Base-by-base conservation (phyloP, 2,797 vertebrate genomes). In the Capromys pilorides region DNA sequence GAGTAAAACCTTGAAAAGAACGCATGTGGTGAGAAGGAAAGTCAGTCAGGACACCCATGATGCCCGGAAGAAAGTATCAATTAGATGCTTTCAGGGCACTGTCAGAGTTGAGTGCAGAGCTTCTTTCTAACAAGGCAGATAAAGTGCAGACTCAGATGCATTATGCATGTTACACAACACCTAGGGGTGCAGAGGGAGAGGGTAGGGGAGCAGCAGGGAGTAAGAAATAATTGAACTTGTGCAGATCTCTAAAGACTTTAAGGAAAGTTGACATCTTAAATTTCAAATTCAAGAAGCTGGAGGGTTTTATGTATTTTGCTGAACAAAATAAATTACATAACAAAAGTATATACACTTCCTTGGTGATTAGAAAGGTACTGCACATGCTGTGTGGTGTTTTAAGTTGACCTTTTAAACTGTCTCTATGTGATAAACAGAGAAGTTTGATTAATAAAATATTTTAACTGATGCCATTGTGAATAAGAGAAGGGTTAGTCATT, bases 281-380 rank as follows among this genome's bases (percentile, higher is more conserved):
- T 93, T 91, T 97, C n/a, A 83, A 90, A 94, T 91, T 96, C 41
- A 95, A 78, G 64, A 86, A 93, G 1, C 21, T 94, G 33, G 33
- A 93, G 49, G 8, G 3, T 79, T 94, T 96, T 77, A 19, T 62
- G 36, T 78, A 36, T 80, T 86, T 73, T 13, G 1, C 7, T 88
- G 85, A 84, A 91, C 73, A 62, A 93, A 93, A 71, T 79, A 64
- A 79, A 62, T 89, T 73, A 57, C 54, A 54, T 64, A 83, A 93
- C 93, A 80, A 96, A 96, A 91, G n/a, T 82, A 39, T 61, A 78
- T 2, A 5, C 66, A 82, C 28, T 91, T 73, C 39, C 92, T 87
- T 66, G 45, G 88, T 88, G 59, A 94, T 86, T 93, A 88, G 85
- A 59, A 80, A 82, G 57, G 19, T 22, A 59, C 69, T 91, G 92